These are phyloP conservation scores for Formica selysi DNA, from an alignment of 1,140 invertebrate species.

Conservation along the genomic window DNA sequence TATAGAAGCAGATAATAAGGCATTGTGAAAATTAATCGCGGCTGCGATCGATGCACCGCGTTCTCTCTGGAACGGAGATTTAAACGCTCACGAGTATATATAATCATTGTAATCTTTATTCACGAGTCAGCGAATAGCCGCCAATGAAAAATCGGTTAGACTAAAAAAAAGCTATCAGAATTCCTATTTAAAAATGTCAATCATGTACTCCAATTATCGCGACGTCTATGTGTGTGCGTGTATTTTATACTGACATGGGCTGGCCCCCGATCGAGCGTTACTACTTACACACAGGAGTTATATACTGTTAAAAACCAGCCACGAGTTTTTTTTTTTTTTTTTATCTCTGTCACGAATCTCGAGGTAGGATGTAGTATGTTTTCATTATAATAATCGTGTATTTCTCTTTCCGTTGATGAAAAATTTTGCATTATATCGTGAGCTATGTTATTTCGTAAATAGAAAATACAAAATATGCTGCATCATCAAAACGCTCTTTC, in stretches of 20 bases:
- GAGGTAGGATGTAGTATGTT: background rate
- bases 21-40: slow-evolving; percentile 47
- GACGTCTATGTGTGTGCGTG: background rate
- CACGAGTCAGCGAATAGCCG: background rate
- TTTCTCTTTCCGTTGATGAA: background rate
- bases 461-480: slow-evolving; percentile 6
- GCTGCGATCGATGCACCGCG: slow-evolving; percentile 6
- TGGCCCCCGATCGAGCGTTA: slow-evolving; percentile 8
- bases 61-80: background rate
- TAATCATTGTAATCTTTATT: background rate
- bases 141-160: background rate
- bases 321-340: background rate
- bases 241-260: slow-evolving; percentile 14
- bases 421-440: background rate
- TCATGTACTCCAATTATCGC: background rate
- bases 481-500: slow-evolving; percentile 12
- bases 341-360: slow-evolving; percentile 3
- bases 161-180: background rate
- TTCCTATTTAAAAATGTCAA: background rate
- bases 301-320: background rate
- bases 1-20: slow-evolving; percentile 42
- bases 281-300: slow-evolving; percentile 30
- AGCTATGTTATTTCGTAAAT: background rate
- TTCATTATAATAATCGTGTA: slow-evolving; percentile 3
- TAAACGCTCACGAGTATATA: background rate